Evolutionary conservation across 2,888 invertebrate genomes (phyloP).

Genomic region (Plutella xylostella): DNA sequence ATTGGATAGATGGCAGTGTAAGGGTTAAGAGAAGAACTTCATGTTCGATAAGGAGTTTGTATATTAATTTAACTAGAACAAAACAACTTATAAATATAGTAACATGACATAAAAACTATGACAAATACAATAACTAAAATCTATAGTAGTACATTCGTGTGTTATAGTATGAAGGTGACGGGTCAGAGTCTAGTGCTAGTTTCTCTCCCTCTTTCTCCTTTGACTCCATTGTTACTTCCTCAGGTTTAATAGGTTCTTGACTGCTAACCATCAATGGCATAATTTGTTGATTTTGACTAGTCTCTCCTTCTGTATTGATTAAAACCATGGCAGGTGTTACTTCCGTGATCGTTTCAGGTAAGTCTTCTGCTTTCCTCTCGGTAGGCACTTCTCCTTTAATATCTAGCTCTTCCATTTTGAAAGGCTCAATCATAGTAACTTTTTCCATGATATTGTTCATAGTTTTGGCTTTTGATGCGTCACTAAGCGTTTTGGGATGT

Average conservation of each 20-base stretch:
- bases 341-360: slow-evolving; percentile 25
- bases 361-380: slow-evolving; percentile 23
- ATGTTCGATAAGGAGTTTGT: too few relatives aligned
- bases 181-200: slow-evolving; percentile 38
- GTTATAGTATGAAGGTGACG: slow-evolving; percentile 52
- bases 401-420: slow-evolving; percentile 14
- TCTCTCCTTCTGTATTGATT: too few relatives aligned
- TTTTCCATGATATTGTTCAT: slow-evolving; percentile 24
- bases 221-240: too few relatives aligned
- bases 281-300: too few relatives aligned
- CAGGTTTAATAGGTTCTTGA: too few relatives aligned
- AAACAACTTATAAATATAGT: too few relatives aligned
- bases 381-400: slow-evolving; percentile 21
- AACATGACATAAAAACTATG: not conserved
- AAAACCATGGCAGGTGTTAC: slow-evolving; percentile 30
- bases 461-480: slow-evolving; percentile 23
- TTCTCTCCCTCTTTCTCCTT: slow-evolving; percentile 23
- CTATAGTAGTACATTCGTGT: slow-evolving; percentile 27
- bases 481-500: slow-evolving; percentile 1
- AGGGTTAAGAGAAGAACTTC: too few relatives aligned
- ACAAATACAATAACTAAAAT: slow-evolving; percentile 8
- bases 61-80: too few relatives aligned
- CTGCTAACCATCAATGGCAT: too few relatives aligned
- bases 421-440: slow-evolving; percentile 23
- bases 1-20: too few relatives aligned